Evolutionary conservation across 2,113 vertebrate species (phyloP).

Genomic region (Elgaria multicarinata): DNA sequence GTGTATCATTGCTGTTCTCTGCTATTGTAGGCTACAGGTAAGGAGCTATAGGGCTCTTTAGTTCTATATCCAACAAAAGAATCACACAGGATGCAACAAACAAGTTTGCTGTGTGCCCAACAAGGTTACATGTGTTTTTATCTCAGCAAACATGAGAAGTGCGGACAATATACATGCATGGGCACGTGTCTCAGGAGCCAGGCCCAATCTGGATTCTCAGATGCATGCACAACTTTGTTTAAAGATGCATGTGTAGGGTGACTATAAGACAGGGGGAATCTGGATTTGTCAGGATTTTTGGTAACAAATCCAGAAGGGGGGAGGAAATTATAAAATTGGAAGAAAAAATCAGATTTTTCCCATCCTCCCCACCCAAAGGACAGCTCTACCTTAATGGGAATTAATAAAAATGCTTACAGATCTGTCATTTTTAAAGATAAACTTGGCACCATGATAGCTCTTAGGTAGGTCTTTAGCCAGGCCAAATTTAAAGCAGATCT

Average conservation of each 20-base stretch:
- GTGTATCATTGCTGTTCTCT: constrained; percentile 97
- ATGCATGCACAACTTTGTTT: background rate
- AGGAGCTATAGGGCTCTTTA: background rate
- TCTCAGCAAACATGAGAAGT: background rate
- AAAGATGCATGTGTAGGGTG: background rate
- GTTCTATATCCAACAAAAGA: background rate
- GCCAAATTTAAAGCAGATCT: too few species aligned
- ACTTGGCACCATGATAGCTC: too few species aligned
- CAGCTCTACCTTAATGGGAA: too few species aligned
- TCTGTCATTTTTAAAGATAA: too few species aligned
- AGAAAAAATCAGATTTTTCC: too few species aligned
- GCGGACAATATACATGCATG: background rate
- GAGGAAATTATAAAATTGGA: too few species aligned
- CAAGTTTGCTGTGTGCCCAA: background rate
- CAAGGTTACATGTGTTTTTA: background rate
- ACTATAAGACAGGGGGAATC: too few species aligned
- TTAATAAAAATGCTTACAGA: too few species aligned
- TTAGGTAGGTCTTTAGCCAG: too few species aligned
- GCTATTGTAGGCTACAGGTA: constrained; percentile 99
- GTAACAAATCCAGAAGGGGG: too few species aligned
- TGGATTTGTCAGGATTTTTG: too few species aligned
- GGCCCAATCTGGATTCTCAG: background rate
- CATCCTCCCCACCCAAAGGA: too few species aligned
- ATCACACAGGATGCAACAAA: background rate
- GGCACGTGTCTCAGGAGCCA: background rate